These are phyloP conservation scores for Drosophila subpulchrella DNA, from an alignment of 1,140 invertebrate species.

Conservation along the genomic window DNA sequence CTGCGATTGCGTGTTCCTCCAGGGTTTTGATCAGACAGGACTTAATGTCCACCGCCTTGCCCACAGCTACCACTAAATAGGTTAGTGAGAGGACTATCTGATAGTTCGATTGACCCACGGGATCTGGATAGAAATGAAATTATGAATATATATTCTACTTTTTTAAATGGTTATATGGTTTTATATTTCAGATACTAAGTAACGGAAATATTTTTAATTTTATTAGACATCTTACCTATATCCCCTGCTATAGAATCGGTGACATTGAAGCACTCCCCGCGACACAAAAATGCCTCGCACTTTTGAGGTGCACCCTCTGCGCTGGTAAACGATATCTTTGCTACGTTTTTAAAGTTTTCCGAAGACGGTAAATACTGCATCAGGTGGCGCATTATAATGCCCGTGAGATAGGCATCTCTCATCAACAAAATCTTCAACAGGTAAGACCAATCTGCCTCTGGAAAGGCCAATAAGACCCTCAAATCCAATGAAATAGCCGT, in stretches of 20 bases:
- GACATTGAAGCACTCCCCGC: constrained; percentile 84
- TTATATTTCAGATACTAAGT: not conserved
- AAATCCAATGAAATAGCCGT: constrained; percentile 89
- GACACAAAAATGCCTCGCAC: constrained; percentile 89
- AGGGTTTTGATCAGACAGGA: constrained; percentile 87
- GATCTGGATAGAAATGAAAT: constrained; percentile 34
- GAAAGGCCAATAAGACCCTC: constrained; percentile 89
- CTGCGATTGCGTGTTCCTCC: constrained; percentile 85
- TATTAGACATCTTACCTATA: constrained; percentile 40
- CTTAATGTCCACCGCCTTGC: constrained; percentile 87
- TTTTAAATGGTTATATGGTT: too few relatives aligned
- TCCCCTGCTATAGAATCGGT: constrained; percentile 71
- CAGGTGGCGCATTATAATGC: constrained; percentile 84
- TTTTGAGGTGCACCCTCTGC: constrained; percentile 72
- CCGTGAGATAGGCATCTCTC: constrained; percentile 86
- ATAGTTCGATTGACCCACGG: constrained; percentile 84
- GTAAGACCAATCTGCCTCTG: constrained; percentile 90
- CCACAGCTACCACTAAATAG: constrained; percentile 86
- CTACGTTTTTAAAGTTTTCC: constrained; percentile 81
- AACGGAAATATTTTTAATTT: not conserved
- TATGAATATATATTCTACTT: too few relatives aligned
- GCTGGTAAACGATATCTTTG: constrained; percentile 70
- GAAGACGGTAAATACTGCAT: constrained; percentile 81
- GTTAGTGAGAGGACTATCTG: constrained; percentile 86
- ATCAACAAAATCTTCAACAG: constrained; percentile 89